phyloP scores from a whole-genome alignment of 92 coral and sea anemone species.

The Epizoanthus fatuus region DNA sequence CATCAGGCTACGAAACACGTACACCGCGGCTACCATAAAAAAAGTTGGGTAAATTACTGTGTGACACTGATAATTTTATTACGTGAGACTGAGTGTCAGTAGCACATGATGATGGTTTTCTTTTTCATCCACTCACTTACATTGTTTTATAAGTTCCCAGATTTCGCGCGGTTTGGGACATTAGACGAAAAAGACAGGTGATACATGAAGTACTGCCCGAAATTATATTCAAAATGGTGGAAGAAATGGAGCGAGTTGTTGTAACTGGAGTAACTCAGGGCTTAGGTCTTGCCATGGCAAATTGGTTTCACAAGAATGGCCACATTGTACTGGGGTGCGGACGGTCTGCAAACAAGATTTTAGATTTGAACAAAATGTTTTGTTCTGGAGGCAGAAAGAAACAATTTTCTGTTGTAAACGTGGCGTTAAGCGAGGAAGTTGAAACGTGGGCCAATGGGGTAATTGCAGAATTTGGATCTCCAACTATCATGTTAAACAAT shows the following conservation, averaged over 20 bases:
- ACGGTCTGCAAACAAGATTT: constrained; percentile 13
- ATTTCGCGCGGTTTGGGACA: too few species aligned
- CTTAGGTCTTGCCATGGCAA: constrained; percentile 29
- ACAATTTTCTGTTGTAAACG: constrained; percentile 51
- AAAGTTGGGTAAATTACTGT: too few species aligned
- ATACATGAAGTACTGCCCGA: background rate
- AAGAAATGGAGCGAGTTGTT: background rate
- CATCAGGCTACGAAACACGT: too few species aligned
- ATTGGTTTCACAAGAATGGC: constrained; percentile 20
- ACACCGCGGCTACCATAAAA: too few species aligned
- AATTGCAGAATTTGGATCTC: background rate
- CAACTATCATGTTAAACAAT: constrained; percentile 14
- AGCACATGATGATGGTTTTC: too few species aligned
- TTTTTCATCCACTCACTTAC: too few species aligned
- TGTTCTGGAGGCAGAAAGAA: constrained; percentile 3
- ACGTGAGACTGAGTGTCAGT: too few species aligned
- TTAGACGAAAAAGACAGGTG: background rate
- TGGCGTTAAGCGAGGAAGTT: background rate
- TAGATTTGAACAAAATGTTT: constrained; percentile 28
- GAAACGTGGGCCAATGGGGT: background rate
- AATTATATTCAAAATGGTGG: background rate
- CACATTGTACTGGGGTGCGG: constrained; percentile 31
- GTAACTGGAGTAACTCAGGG: constrained; percentile 27
- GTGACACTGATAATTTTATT: too few species aligned
- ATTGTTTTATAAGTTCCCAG: too few species aligned